A percentile compares a stretch with the other conserved stretches of the same genome.
Evolutionary conservation across 2,113 vertebrate genomes (phyloP).

Genomic region (Xenopus borealis): DNA sequence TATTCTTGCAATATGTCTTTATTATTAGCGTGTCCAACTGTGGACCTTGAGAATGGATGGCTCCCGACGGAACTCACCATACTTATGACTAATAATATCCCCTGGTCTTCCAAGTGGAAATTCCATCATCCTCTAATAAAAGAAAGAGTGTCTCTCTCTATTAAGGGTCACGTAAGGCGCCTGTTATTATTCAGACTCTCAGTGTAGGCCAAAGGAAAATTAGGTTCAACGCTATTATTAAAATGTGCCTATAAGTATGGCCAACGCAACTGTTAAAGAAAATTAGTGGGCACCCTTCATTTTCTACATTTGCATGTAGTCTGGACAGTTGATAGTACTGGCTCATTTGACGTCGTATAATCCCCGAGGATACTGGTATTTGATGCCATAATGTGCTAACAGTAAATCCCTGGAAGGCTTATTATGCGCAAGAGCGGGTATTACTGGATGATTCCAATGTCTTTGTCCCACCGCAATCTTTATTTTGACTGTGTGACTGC

Average conservation of each 20-base stretch:
- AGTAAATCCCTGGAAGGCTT: conserved; percentile 9
- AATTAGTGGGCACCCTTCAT: neutral
- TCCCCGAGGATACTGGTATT: conserved; percentile 4
- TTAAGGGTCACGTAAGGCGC: neutral
- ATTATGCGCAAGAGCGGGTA: conserved; percentile 25
- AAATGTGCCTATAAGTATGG: neutral
- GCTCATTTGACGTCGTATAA: neutral
- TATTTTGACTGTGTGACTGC: conserved; percentile 36
- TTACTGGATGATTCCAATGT: conserved; percentile 11
- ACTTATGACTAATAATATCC: neutral
- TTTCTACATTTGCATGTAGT: neutral
- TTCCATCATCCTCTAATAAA: neutral
- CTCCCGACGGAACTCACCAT: too few relatives aligned
- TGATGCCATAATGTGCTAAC: conserved; percentile 20
- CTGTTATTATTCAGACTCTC: neutral
- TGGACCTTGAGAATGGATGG: too few relatives aligned
- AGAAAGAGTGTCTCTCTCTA: neutral
- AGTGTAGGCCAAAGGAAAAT: neutral
- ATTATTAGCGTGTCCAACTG: too few relatives aligned
- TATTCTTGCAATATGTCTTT: too few relatives aligned
- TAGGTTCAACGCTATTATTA: neutral
- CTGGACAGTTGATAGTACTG: conserved; percentile 5
- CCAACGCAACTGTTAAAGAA: neutral
- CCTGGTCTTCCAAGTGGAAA: neutral
- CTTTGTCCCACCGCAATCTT: conserved; percentile 40